Evolutionary conservation across 2,113 vertebrate genomes (phyloP), one percentile per base, ranked within the genome.

Genomic region (Psephotus haematonotus): DNA sequence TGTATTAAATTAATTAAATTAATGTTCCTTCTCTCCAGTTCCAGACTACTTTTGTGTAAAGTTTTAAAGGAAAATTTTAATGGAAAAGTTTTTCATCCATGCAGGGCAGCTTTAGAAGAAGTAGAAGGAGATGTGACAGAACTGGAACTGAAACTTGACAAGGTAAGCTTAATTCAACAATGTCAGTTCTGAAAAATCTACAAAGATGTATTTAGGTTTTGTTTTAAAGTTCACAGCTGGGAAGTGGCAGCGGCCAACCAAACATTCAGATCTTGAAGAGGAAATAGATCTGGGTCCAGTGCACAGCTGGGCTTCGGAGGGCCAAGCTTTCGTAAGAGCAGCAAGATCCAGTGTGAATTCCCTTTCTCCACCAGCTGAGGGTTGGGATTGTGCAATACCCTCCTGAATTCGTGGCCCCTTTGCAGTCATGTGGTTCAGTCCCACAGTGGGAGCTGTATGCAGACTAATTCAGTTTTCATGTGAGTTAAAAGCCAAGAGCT

Each of bases 61-160:
- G 33, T 65, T 84, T 88, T 83, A 84, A 76, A 88, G 16, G 18
- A 52, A 82, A 85, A 62, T 4, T 3, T 55, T 88, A 75, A 90
- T 8, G 16, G 44, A 79, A 87, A 62, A 7, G 3, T 47, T 86
- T n/a, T 96, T 89, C 96, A 15, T 70, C 29, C 33, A 86, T 83
- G 43, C 98, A 99, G 99, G 98, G 99, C 99, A 87, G 98, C 99
- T 94, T 98, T 99, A 97, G 99, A 99, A 98, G 99, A 99, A 97
- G 99, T 99, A 86, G 99, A 99, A 97, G 99, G 99, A 90, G 99
- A 99, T 97, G 99, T 99, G 95, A 97, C 99, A 9, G 99, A 99
- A 97, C 97, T 99, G 97, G 99, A 99, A 97, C 98, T 99, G 90
- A 99, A 99, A 95, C 98, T 99, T n/a, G 99, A 99, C 97, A 99